Conservation (phyloP, 2,888 invertebrate species). For the Drosophila atroscutellata region DNA sequence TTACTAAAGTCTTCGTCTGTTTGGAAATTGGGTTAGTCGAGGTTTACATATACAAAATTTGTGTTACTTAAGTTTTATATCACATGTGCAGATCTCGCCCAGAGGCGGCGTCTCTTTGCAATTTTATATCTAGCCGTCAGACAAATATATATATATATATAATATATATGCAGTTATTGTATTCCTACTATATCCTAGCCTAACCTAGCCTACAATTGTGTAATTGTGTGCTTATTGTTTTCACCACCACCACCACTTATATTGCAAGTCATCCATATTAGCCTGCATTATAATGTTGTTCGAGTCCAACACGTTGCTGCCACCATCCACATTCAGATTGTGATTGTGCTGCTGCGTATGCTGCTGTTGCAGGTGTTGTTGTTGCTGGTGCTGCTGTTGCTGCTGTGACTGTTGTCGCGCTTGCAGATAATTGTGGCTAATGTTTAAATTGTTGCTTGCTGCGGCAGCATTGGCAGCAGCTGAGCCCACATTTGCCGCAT, state of each 20-base stretch:
- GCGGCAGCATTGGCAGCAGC: constrained; percentile 57
- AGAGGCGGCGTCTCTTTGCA: constrained; percentile 14
- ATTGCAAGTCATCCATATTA: constrained; percentile 84
- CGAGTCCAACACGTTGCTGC: constrained; percentile 83
- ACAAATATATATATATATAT: constrained; percentile 2
- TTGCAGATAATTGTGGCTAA: constrained; percentile 73
- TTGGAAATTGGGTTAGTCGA: constrained; percentile 32
- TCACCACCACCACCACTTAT: constrained; percentile 85
- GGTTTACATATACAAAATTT: constrained; percentile 65
- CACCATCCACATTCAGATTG: constrained; percentile 74
- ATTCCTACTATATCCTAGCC: constrained; percentile 37
- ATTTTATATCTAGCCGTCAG: constrained; percentile 24
- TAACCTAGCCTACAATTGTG: constrained; percentile 62
- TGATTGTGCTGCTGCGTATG: constrained; percentile 62
- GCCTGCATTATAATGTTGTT: constrained; percentile 84
- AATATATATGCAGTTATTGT: constrained; percentile 18
- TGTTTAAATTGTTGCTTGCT: constrained; percentile 67
- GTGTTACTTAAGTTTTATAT: constrained; percentile 73
- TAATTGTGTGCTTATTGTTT: constrained; percentile 50
- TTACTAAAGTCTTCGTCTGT: constrained; percentile 24
- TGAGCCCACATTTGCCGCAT: constrained; percentile 58
- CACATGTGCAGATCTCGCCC: constrained; percentile 51
- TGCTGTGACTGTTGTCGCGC: constrained; percentile 61
- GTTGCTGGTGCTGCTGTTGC: constrained; percentile 50
- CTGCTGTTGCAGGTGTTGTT: constrained; percentile 50